Conservation (phyloP, 2,113 vertebrate genomes). For the Crocuta crocuta region DNA sequence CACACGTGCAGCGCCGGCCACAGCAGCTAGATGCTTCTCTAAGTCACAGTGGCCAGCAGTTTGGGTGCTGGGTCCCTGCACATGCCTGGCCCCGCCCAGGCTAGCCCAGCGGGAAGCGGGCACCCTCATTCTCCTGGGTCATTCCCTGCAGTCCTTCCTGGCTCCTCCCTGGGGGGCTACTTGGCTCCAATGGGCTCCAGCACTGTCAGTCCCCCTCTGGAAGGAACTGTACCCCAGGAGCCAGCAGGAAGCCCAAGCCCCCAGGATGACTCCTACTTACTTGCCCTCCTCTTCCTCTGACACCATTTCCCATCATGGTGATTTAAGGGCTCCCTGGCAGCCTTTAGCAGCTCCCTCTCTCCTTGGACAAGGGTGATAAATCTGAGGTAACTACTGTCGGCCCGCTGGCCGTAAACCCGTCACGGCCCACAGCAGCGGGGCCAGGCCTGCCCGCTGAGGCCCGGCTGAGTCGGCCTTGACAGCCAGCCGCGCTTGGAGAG, state of each 20-base stretch:
- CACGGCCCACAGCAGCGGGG: fast-evolving
- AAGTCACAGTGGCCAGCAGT: neutral
- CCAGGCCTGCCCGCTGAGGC: neutral
- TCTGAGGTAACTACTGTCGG: neutral
- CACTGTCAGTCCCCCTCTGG: neutral
- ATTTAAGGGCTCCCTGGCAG: slow-evolving; percentile 58
- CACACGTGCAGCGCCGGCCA: fast-evolving
- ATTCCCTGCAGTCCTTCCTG: fast-evolving
- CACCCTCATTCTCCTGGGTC: neutral
- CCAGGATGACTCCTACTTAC: neutral
- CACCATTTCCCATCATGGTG: slow-evolving; percentile 26
- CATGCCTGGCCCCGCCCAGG: neutral
- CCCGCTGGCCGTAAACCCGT: neutral
- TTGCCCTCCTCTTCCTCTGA: neutral
- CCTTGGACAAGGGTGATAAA: slow-evolving; percentile 3
- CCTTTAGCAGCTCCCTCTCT: neutral
- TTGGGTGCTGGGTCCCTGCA: neutral
- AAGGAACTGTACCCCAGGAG: slow-evolving; percentile 19
- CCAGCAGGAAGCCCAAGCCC: neutral
- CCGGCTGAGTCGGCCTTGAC: neutral
- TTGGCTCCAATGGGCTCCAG: neutral
- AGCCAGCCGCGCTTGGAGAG: neutral
- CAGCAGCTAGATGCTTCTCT: neutral
- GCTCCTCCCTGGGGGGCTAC: neutral
- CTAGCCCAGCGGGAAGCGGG: neutral